phyloP scores from a whole-genome alignment of 2,113 vertebrate species.

The Heterochromis multidens region DNA sequence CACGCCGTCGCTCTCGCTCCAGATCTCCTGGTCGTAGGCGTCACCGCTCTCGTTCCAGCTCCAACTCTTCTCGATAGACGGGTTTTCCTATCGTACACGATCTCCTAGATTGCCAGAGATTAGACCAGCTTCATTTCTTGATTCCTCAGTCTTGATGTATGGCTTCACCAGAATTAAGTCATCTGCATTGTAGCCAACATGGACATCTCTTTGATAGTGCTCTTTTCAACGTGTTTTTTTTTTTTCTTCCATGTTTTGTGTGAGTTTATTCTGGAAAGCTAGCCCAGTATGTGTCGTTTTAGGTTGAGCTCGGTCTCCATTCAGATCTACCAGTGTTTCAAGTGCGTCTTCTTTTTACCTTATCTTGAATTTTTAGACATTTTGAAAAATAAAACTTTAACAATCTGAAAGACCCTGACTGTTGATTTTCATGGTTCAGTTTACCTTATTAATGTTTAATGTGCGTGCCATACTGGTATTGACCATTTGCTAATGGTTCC shows the following conservation, averaged over 20 bases:
- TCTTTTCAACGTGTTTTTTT: neutral
- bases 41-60: slow-evolving; percentile 95
- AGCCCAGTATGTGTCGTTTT: neutral
- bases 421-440: neutral
- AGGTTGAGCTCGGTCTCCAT: neutral
- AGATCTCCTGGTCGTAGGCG: slow-evolving; percentile 91
- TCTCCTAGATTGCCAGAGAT: neutral
- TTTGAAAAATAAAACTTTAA: slow-evolving; percentile 61
- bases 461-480: neutral
- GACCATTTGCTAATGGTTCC: neutral
- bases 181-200: slow-evolving; percentile 1
- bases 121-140: neutral
- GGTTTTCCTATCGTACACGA: neutral
- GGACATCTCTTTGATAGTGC: neutral
- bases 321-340: slow-evolving; percentile 9
- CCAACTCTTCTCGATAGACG: slow-evolving; percentile 93
- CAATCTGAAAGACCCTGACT: neutral
- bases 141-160: neutral
- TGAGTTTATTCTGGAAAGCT: neutral
- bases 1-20: slow-evolving; percentile 88
- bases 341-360: slow-evolving; percentile 29
- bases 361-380: slow-evolving; percentile 46
- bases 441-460: neutral
- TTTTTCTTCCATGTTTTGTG: neutral
- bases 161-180: neutral